phyloP scores from a whole-genome alignment of 2,113 vertebrate genomes.

The Spizaetus ornatus region DNA sequence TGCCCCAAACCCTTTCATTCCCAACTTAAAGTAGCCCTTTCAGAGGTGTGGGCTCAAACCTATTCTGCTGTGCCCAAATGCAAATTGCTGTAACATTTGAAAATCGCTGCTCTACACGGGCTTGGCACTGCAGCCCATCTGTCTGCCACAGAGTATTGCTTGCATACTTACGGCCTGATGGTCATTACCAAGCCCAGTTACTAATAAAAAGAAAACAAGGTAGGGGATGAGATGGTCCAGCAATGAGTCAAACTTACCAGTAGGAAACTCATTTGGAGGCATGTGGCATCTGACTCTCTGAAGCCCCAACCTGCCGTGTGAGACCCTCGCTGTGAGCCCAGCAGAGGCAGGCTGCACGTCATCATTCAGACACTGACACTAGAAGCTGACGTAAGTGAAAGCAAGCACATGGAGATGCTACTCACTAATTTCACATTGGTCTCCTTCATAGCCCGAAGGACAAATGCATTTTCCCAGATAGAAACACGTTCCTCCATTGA shows the following conservation, averaged over 20 bases:
- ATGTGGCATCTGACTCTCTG: neutral
- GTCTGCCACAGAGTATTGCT: neutral
- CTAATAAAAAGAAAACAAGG: neutral
- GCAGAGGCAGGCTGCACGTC: neutral
- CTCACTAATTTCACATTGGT: slow-evolving; percentile 87
- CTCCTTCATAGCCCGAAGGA: slow-evolving; percentile 81
- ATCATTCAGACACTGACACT: neutral
- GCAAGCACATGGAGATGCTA: neutral
- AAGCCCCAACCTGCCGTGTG: neutral
- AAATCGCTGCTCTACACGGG: neutral
- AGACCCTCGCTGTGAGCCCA: neutral
- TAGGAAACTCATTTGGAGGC: neutral
- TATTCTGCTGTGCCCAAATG: neutral
- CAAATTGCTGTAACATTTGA: neutral
- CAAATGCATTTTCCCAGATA: slow-evolving; percentile 89
- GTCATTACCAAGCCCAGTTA: neutral
- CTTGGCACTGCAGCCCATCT: neutral
- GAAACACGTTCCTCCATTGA: slow-evolving; percentile 87
- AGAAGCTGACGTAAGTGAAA: neutral
- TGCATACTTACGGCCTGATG: neutral
- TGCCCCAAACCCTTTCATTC: neutral
- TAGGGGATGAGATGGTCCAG: neutral
- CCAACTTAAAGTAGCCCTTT: neutral
- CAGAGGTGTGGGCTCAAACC: neutral
- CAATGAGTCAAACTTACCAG: neutral